A percentile compares a stretch with the other conserved stretches of the same genome.
Conservation (phyloP, 2,797 vertebrate species). For the Lagodon rhomboides region DNA sequence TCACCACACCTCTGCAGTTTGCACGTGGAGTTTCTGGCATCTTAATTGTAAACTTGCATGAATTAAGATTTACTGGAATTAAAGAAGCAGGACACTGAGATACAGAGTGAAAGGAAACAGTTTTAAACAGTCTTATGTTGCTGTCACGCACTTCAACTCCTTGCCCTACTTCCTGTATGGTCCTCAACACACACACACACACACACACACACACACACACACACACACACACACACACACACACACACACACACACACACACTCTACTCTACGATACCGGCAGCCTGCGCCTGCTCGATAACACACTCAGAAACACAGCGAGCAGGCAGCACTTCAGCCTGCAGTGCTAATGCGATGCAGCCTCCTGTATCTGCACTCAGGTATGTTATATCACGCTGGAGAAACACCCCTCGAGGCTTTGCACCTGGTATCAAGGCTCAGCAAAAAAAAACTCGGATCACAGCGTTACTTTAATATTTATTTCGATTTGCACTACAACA, state of each 20-base stretch:
- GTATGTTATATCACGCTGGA: background rate
- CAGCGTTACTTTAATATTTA: background rate
- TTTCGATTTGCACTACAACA: background rate
- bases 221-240: slow-evolving; percentile 18
- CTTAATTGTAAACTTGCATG: background rate
- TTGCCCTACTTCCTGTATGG: slow-evolving; percentile 32
- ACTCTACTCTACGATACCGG: slow-evolving; percentile 22
- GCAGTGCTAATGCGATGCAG: slow-evolving; percentile 32
- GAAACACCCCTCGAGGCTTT: slow-evolving; percentile 1
- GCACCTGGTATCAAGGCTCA: background rate
- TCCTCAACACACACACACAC: background rate
- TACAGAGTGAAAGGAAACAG: background rate
- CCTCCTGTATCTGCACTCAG: slow-evolving; percentile 11
- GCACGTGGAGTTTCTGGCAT: background rate
- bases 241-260: slow-evolving; percentile 32
- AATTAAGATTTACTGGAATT: background rate
- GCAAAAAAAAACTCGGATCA: background rate
- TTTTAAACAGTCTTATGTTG: background rate
- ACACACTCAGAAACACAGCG: slow-evolving; percentile 43
- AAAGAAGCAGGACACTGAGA: background rate
- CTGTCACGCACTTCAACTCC: slow-evolving; percentile 26
- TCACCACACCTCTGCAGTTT: background rate
- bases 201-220: slow-evolving; percentile 28
- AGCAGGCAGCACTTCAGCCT: slow-evolving; percentile 33
- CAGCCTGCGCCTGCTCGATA: slow-evolving; percentile 60